Base-by-base conservation (phyloP, 2,888 invertebrate genomes). In the Troides aeacus region DNA sequence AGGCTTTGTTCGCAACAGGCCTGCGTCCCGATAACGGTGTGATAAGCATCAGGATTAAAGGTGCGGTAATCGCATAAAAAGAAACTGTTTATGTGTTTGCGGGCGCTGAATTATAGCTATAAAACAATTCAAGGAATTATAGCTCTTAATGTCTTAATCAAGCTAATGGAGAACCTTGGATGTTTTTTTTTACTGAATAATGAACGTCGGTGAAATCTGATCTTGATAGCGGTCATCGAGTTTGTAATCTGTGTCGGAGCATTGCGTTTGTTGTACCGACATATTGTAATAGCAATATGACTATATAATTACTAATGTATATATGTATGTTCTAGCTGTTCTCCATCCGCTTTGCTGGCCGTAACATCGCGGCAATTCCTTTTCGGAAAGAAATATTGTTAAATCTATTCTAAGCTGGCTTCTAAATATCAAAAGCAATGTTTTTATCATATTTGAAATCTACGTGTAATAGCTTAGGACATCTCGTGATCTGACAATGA, bases 111-210 rank as follows among this genome's bases (percentile, higher is more conserved):
- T 64, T 71, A 71, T 68, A 42, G 56, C 60, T 53, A 42, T 70
- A 70, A 70, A 70, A 60, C 50, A 66, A 60, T 42, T 18, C 60
- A 30, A 42, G 50, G 70, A 63, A 64, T 66, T 70, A 59, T 66
- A 63, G 66, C 66, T 64, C 70, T 66, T 70, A 70, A 70, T 66
- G 66, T 63, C 70, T 70, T 61, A 70, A 70, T 70, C 70, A 70
- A 61, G 59, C 66, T 70, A 70, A 70, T 70, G 70, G 70, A 50
- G 62, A 23, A 58, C 50, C 66, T 66, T 66, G 23, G 12, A 46
- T 12, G 46, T 12, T 46, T 46, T 8, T 8, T 46, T 69, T 65
- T 70, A 70, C 62, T 70, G 66, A 70, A 66, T 66, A 70, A 69
- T 69, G 62, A 59, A 50, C n/a, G 64, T 62, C 69, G 58, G 66